Conservation (phyloP, 2,888 invertebrate species). For the Pristionchus entomophagus region DNA sequence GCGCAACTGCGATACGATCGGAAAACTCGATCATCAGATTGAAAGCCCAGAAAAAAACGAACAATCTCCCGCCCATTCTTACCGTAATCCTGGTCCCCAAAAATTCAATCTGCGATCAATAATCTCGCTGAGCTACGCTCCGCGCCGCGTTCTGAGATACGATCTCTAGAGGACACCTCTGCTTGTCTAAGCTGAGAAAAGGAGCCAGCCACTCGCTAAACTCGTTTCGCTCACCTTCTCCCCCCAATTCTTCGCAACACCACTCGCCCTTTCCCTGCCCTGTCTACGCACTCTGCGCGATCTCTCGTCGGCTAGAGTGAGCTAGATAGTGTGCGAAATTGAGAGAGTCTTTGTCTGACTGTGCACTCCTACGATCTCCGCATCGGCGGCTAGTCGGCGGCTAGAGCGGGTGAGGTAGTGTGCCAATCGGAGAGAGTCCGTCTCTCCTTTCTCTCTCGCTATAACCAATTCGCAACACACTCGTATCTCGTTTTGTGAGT, state of each 20-base stretch:
- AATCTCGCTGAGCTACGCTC: no score
- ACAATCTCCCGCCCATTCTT: not conserved
- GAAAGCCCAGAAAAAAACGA: not conserved
- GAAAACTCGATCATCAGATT: not conserved
- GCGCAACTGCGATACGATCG: not conserved
- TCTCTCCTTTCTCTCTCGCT: not conserved
- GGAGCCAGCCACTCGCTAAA: not conserved
- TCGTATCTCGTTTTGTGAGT: not conserved
- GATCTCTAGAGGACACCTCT: no score
- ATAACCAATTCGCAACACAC: slow-evolving; percentile 26
- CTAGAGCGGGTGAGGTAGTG: not conserved
- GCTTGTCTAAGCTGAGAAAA: not conserved
- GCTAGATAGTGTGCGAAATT: not conserved
- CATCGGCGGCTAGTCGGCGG: no score
- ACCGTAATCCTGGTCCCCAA: not conserved
- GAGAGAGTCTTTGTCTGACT: not conserved
- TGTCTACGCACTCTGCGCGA: not conserved
- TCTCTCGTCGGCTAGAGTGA: not conserved
- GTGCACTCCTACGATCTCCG: not conserved
- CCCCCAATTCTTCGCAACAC: slow-evolving; percentile 23
- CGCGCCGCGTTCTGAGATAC: not conserved
- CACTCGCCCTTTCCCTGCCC: not conserved
- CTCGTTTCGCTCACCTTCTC: not conserved
- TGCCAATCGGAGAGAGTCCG: not conserved
- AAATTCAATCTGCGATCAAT: no score